These are phyloP conservation scores for Lamellibrachia satsuma DNA, from an alignment of 2,888 invertebrate species.

Conservation along the genomic window DNA sequence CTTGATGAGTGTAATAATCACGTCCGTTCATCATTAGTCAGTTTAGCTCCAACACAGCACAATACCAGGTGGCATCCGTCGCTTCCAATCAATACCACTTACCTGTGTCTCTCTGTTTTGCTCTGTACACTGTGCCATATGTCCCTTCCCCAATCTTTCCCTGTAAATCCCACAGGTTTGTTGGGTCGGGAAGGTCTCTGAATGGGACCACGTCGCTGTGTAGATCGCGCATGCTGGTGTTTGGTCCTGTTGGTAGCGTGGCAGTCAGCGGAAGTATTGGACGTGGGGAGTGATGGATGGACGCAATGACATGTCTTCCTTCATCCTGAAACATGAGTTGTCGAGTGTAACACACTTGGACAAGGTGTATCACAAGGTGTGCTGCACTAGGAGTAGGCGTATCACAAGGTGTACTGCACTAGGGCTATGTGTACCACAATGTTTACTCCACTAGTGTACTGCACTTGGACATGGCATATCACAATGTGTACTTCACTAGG, in stretches of 20 bases:
- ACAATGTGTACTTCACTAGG: background rate
- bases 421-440: background rate
- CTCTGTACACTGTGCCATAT: slow-evolving; percentile 82
- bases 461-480: background rate
- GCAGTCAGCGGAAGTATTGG: background rate
- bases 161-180: slow-evolving; percentile 78
- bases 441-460: background rate
- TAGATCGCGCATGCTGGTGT: background rate
- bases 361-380: background rate
- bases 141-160: slow-evolving; percentile 85
- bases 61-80: slow-evolving; percentile 17
- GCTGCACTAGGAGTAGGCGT: background rate
- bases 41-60: background rate
- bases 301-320: background rate
- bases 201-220: slow-evolving; percentile 71
- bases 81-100: slow-evolving; percentile 70
- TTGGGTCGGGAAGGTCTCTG: slow-evolving; percentile 79
- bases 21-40: background rate
- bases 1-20: background rate
- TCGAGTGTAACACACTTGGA: background rate
- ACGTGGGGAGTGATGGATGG: background rate
- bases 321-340: background rate
- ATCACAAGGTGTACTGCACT: background rate
- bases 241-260: background rate
- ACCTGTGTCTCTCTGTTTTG: slow-evolving; percentile 76